Percentiles rank a stretch among this genome's conserved stretches.
Conservation (phyloP, 2,888 invertebrate genomes). For the Urechis unicinctus region DNA sequence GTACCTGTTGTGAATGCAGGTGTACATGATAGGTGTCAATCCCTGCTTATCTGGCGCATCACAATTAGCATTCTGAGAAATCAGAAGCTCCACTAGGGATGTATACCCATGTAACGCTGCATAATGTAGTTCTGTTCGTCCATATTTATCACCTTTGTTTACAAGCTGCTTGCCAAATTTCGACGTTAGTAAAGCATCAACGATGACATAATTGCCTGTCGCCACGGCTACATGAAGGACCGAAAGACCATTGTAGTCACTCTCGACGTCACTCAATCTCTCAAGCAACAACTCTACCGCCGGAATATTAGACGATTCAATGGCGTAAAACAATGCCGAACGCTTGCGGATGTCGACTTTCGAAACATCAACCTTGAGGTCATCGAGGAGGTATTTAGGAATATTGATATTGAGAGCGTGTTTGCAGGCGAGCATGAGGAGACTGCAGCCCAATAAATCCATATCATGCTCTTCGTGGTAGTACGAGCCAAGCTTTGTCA, state of each 20-base stretch:
- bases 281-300: constrained; percentile 16
- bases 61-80: not conserved
- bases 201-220: constrained; percentile 13
- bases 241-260: constrained; percentile 15
- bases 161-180: constrained; percentile 13
- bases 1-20: constrained; percentile 14
- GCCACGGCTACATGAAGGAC: constrained; percentile 20
- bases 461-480: constrained; percentile 2
- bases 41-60: constrained; percentile 12
- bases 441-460: constrained; percentile 14
- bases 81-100: not conserved
- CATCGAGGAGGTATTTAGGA: constrained; percentile 17
- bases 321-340: constrained; percentile 21
- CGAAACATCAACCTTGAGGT: constrained; percentile 17
- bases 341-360: constrained; percentile 7
- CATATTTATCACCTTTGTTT: constrained; percentile 11
- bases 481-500: not conserved
- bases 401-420: constrained; percentile 6
- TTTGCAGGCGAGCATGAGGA: constrained; percentile 21
- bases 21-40: constrained; percentile 22
- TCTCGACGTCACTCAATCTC: constrained; percentile 3
- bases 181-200: constrained; percentile 16
- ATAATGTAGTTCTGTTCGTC: constrained; percentile 19
- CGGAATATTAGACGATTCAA: constrained; percentile 15
- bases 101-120: constrained; percentile 17